Evolutionary conservation across 2,888 invertebrate species (phyloP).

Genomic region (Seira musarum): DNA sequence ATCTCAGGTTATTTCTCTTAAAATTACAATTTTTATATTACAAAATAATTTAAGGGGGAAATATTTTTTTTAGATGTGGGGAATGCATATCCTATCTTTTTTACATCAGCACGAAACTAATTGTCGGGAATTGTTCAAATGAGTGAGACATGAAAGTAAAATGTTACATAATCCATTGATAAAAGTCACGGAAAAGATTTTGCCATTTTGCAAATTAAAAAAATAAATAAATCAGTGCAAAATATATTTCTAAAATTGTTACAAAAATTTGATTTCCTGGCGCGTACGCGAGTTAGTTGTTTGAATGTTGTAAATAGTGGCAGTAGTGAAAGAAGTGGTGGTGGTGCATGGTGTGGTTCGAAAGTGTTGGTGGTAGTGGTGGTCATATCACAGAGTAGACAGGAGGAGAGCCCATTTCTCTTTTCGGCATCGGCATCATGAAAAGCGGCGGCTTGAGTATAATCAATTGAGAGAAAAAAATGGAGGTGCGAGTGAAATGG

Average conservation of each 20-base stretch:
- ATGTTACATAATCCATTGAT: too few species aligned
- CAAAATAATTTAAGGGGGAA: conserved; percentile 38
- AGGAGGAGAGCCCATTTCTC: conserved; percentile 59
- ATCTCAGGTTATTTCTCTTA: conserved; percentile 48
- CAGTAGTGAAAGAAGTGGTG: conserved; percentile 33
- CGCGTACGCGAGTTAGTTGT: conserved; percentile 11
- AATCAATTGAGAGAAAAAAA: conserved; percentile 70
- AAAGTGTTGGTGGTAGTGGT: conserved; percentile 59
- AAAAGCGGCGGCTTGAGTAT: conserved; percentile 68
- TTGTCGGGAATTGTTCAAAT: too few species aligned
- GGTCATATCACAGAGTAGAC: conserved; percentile 52
- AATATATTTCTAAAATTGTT: too few species aligned
- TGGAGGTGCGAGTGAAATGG: conserved; percentile 70
- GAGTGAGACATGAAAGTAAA: too few species aligned
- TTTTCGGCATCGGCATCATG: conserved; percentile 66
- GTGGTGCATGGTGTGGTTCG: conserved; percentile 9
- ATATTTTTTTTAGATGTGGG: neutral
- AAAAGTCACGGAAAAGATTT: too few species aligned
- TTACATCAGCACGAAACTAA: too few species aligned
- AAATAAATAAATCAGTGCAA: too few species aligned
- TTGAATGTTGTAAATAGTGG: conserved; percentile 35
- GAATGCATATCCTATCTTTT: conserved; percentile 7
- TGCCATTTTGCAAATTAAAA: too few species aligned
- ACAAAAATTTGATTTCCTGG: too few species aligned
- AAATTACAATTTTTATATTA: conserved; percentile 57